These are phyloP conservation scores for Pharmacophagus antenor DNA, from an alignment of 2,888 invertebrate species.

Conservation along the genomic window DNA sequence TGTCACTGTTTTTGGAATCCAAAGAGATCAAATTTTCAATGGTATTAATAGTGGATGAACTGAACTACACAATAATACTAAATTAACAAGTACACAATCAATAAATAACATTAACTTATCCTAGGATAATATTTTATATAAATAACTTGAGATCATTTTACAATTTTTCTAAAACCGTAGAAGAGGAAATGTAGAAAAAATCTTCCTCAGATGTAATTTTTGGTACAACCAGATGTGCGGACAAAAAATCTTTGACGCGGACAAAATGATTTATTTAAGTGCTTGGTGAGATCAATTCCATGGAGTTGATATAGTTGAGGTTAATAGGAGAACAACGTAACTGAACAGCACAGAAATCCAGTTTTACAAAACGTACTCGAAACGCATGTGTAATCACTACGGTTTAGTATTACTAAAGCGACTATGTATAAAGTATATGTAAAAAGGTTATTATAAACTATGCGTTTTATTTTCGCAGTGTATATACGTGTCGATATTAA, in stretches of 20 bases:
- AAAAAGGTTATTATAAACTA: too few relatives aligned
- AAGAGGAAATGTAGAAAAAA: conserved; percentile 36
- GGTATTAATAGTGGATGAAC: conserved; percentile 40
- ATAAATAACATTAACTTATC: conserved; percentile 69
- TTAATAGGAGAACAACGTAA: conserved; percentile 16
- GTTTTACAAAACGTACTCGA: neutral
- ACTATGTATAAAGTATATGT: too few relatives aligned
- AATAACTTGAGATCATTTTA: conserved; percentile 78
- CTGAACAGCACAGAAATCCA: neutral
- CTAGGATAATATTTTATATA: conserved; percentile 63
- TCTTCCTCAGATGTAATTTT: conserved; percentile 44
- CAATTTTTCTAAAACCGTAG: conserved; percentile 54
- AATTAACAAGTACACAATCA: conserved; percentile 41
- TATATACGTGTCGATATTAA: neutral
- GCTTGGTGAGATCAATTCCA: conserved; percentile 55
- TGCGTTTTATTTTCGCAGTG: too few relatives aligned
- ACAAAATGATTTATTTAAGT: conserved; percentile 51
- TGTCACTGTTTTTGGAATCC: conserved; percentile 50
- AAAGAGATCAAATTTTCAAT: conserved; percentile 62
- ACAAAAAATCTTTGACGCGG: conserved; percentile 50
- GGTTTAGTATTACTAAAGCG: too few relatives aligned
- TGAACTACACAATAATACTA: conserved; percentile 39
- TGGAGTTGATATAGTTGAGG: conserved; percentile 41
- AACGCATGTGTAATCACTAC: too few relatives aligned
- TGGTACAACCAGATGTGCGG: conserved; percentile 62